Evolutionary conservation across 2,113 vertebrate genomes (phyloP).

Genomic region (Calidris pugnax): DNA sequence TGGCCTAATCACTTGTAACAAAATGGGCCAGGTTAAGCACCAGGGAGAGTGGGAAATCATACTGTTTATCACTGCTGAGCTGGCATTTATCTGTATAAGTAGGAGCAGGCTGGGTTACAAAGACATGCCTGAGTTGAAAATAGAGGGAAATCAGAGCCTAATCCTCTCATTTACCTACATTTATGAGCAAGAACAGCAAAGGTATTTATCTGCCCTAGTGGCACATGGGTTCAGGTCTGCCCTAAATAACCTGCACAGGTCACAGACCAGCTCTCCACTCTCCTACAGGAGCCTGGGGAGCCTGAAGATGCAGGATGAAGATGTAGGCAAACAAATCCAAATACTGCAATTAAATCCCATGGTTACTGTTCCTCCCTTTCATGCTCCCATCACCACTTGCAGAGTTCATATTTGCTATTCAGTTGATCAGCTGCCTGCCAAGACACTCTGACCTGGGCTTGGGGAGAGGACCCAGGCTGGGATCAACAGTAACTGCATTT

Average conservation of each 20-base stretch:
- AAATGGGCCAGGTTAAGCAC: constrained; percentile 13
- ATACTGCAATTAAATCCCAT: neutral
- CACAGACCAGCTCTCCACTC: neutral
- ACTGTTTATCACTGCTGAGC: constrained; percentile 13
- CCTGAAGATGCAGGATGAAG: neutral
- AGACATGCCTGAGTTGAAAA: neutral
- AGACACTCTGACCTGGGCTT: neutral
- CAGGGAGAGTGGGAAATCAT: neutral
- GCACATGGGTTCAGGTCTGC: neutral
- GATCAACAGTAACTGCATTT: neutral
- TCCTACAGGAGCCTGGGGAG: neutral
- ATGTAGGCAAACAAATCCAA: neutral
- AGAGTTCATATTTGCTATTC: neutral
- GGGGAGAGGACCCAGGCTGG: neutral
- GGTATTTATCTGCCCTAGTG: neutral
- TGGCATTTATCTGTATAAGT: neutral
- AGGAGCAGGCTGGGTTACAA: neutral
- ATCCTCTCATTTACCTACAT: neutral
- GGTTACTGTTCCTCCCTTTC: neutral
- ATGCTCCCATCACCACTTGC: neutral
- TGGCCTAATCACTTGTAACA: neutral
- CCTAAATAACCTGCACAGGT: neutral
- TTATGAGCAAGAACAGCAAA: neutral
- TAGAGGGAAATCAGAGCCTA: neutral
- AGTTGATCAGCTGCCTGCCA: neutral